A percentile compares a stretch with the other conserved stretches of the same genome.
Evolutionary conservation across 2,113 vertebrate genomes (phyloP).

Genomic region (Psilopsiagon aurifrons): DNA sequence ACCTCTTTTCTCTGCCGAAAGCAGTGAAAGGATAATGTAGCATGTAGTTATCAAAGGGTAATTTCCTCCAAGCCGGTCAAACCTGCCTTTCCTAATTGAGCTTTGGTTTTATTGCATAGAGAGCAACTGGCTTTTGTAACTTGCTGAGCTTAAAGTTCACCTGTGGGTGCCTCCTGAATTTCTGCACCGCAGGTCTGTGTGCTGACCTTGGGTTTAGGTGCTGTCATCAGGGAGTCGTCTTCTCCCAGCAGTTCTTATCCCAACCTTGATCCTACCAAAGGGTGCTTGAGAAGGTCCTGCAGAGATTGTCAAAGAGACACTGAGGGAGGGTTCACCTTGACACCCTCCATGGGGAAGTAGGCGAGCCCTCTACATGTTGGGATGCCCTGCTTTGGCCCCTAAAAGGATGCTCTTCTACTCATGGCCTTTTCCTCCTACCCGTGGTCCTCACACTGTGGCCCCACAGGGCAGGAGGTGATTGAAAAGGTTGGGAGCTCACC

Average conservation of each 20-base stretch:
- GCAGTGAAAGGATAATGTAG: not conserved
- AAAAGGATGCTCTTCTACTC: not conserved
- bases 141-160: not conserved
- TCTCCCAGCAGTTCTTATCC: not conserved
- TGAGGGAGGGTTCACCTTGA: no score
- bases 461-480: not conserved
- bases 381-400: not conserved
- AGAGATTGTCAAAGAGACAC: not conserved
- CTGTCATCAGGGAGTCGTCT: not conserved
- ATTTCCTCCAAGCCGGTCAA: not conserved
- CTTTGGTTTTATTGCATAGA: not conserved
- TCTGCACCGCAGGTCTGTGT: not conserved
- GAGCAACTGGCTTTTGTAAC: not conserved
- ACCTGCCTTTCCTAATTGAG: constrained; percentile 17
- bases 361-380: no score
- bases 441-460: accelerated
- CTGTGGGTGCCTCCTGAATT: not conserved
- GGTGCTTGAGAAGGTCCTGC: not conserved
- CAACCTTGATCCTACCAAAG: not conserved
- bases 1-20: not conserved
- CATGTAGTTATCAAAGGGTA: not conserved
- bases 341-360: not conserved
- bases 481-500: not conserved
- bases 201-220: not conserved
- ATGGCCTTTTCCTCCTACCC: not conserved